Evolutionary conservation across 2,888 invertebrate species (phyloP), one percentile per base, ranked within the genome.

Genomic region (Lasioglossum oenotherae): DNA sequence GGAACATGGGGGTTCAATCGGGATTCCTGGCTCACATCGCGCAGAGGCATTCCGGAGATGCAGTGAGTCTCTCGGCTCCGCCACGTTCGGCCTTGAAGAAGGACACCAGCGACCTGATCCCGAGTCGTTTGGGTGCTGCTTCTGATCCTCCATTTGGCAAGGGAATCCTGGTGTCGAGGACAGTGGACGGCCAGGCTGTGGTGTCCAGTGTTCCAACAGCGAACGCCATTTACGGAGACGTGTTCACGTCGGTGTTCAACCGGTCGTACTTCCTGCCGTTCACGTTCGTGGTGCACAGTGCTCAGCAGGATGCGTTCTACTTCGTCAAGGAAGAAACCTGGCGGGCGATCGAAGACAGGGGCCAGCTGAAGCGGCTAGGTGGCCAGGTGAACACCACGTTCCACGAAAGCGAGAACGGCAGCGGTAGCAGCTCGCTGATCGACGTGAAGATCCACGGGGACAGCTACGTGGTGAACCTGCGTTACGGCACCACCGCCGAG

Each of bases 401-500:
- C 96, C 98, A 98, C 95, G 98, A 98, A 94, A 97, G 97, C 76
- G 98, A 98, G 93, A 96, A 96, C 84, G 96, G 96, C 14, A 97
- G 97, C 87, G 97, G 97, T 3, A 97, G 97, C 91, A 97, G 97
- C 92, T 91, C 93, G 10, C 85, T 93, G 41, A 96, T 98, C 85
- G 98, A 98, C 95, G 98, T 99, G 14, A 98, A 98, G 95, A 98
- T 99, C 90, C 98, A 98, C 94, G 98, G 98, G 0, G 96, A 97
- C 69, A 98, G 98, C 94, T 98, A 98, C 88, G 98, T 99, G 74
- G 97, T 99, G 89, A 99, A 99, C 94, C 96, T 99, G 88, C 97
- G 99, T n/a, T 99, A 99, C 94, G 99, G 99, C 71, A 98, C 99
- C 27, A 98, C 97, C 5, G 97, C 98, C 16, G 98, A 98, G 90